Conservation (phyloP, 2,113 vertebrate species). For the Percopsis transmontana region DNA sequence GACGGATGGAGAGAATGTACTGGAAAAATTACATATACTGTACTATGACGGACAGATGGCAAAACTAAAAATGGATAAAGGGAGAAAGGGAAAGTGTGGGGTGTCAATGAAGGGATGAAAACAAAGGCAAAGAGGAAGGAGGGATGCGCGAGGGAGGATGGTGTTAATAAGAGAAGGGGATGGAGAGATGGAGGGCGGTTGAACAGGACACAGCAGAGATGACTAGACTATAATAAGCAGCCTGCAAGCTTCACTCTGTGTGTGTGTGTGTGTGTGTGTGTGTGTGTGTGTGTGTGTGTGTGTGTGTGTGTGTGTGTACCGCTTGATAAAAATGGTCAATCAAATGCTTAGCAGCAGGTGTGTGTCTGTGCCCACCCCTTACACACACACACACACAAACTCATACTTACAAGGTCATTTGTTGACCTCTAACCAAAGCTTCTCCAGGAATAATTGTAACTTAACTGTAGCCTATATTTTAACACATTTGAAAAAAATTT, state of each 20-base stretch:
- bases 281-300: conserved; percentile 4
- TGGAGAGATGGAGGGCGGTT: conserved; percentile 32
- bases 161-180: background rate
- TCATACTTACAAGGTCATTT: conserved; percentile 1
- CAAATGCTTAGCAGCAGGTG: conserved; percentile 60
- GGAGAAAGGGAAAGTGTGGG: background rate
- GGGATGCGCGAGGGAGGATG: conserved; percentile 20
- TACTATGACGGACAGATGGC: background rate
- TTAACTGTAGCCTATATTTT: background rate
- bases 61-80: conserved; percentile 13
- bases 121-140: conserved; percentile 11
- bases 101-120: background rate
- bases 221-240: conserved; percentile 64
- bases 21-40: background rate
- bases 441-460: background rate
- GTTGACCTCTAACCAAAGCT: conserved; percentile 12
- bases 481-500: too few relatives aligned
- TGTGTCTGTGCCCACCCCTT: conserved; percentile 32
- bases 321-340: conserved; percentile 38
- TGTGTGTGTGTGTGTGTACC: background rate
- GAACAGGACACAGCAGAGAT: conserved; percentile 54
- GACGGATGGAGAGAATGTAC: background rate
- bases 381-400: conserved; percentile 9
- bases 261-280: conserved; percentile 15
- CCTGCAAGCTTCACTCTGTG: conserved; percentile 29